A percentile compares a stretch with the other conserved stretches of the same genome.
These are phyloP conservation scores for Eudemis profundana DNA, from an alignment of 2,888 invertebrate genomes.

Conservation along the genomic window DNA sequence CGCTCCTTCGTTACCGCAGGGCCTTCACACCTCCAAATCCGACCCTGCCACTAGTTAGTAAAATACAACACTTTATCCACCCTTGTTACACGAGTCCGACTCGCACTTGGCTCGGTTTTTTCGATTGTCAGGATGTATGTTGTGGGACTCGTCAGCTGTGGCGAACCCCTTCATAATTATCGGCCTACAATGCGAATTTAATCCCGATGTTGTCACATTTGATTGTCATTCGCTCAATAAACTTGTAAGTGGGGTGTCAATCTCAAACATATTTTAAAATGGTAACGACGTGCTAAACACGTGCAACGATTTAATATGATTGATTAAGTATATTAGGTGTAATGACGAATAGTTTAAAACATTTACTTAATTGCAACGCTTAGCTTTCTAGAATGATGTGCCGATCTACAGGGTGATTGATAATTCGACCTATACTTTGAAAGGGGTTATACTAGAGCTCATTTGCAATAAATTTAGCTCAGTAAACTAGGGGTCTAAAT, in stretches of 20 bases:
- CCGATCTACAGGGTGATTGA: too few relatives aligned
- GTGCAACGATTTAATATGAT: constrained; percentile 16
- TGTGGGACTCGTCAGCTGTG: constrained; percentile 70
- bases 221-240: constrained; percentile 74
- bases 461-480: too few relatives aligned
- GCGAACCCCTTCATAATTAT: constrained; percentile 62
- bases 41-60: too few relatives aligned
- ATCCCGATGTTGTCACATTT: constrained; percentile 76
- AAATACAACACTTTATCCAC: too few relatives aligned
- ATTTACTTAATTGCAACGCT: too few relatives aligned
- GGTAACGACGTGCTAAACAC: constrained; percentile 20
- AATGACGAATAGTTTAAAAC: neutral
- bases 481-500: too few relatives aligned
- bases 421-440: too few relatives aligned
- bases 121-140: constrained; percentile 58
- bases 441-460: too few relatives aligned
- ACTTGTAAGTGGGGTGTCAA: constrained; percentile 51
- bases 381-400: too few relatives aligned
- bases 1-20: too few relatives aligned
- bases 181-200: constrained; percentile 69
- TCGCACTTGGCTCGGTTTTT: constrained; percentile 6
- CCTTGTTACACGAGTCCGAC: neutral
- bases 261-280: constrained; percentile 8
- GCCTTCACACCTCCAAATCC: too few relatives aligned
- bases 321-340: neutral